Base-by-base conservation (phyloP, 2,888 invertebrate genomes). In the Stenolophus ochropezus region DNA sequence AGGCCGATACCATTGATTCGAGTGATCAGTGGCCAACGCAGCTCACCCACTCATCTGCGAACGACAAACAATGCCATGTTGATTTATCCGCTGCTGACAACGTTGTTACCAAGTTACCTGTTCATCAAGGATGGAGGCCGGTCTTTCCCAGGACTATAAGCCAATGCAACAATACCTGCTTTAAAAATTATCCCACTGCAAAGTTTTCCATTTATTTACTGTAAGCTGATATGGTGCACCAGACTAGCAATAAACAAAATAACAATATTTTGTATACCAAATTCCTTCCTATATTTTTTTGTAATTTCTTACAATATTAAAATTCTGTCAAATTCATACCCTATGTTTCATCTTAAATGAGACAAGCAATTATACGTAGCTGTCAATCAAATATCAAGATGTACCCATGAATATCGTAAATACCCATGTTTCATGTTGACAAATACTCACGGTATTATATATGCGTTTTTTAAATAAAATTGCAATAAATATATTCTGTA, bases 1-100 rank as follows among this genome's bases (percentile, higher is more conserved):
- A 76, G 76, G 42, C 58, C 33, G 58, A 76, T 76, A 56, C 58
- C 76, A 76, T 76, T 76, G 76, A 76, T 76, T 76, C 56, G 56
- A 27, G 76, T 76, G 76, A 76, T 76, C 76, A 58, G 58, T 76
- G 33, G 58, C 42, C 18, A 33, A 76, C 42, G 58, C 76, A n/a
- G 27, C 23, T 58, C 76, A 76, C 27, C 58, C 56, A 25, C 53
- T 76, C 58, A 76, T 76, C 76, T 76, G 76, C 58, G 58, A 56
- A 20, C 76, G 53, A 76, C 76, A 76, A 76, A 76, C 42, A 53
- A 76, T 27, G 58, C 27, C n/a, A 16, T 21, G 58, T 76, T 53
- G 51, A 58, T 58, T 76, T 76, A 53, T 76, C 25, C 27, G 27
- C 33, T 21, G 51, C 14, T 73, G 51, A 49, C 47, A 47, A 49